Conservation (phyloP, 1,140 invertebrate species). For the Eumeta japonica region DNA sequence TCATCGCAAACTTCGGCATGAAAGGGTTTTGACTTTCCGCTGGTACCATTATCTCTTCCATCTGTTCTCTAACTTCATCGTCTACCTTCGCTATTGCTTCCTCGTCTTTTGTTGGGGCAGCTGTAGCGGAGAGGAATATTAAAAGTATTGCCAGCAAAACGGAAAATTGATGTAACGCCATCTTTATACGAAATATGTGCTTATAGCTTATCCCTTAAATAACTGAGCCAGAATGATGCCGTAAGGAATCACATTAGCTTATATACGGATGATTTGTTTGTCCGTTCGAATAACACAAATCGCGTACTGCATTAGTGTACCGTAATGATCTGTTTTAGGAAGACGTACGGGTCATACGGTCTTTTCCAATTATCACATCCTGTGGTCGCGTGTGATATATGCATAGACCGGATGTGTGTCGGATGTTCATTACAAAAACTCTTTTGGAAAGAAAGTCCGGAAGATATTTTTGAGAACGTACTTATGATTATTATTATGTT, state of each 20-base stretch:
- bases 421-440: too few relatives aligned
- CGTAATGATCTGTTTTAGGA: constrained; percentile 36
- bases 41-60: constrained; percentile 37
- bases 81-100: constrained; percentile 4
- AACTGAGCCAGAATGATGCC: too few relatives aligned
- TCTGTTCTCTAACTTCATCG: not conserved
- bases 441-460: too few relatives aligned
- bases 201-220: too few relatives aligned
- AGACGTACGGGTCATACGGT: constrained; percentile 41
- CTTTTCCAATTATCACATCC: constrained; percentile 39
- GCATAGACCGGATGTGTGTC: constrained; percentile 25
- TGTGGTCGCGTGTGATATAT: constrained; percentile 18
- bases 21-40: constrained; percentile 42
- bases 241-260: too few relatives aligned
- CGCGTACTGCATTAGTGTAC: constrained; percentile 39
- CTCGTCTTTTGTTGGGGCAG: constrained; percentile 15
- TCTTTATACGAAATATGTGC: too few relatives aligned
- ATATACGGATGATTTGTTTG: constrained; percentile 26
- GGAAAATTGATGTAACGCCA: too few relatives aligned
- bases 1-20: constrained; percentile 43
- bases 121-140: too few relatives aligned
- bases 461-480: too few relatives aligned
- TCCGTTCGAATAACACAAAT: constrained; percentile 37
- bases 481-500: too few relatives aligned
- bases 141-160: too few relatives aligned